phyloP scores from a whole-genome alignment of 2,113 vertebrate genomes.

The Gymnobelideus leadbeateri region DNA sequence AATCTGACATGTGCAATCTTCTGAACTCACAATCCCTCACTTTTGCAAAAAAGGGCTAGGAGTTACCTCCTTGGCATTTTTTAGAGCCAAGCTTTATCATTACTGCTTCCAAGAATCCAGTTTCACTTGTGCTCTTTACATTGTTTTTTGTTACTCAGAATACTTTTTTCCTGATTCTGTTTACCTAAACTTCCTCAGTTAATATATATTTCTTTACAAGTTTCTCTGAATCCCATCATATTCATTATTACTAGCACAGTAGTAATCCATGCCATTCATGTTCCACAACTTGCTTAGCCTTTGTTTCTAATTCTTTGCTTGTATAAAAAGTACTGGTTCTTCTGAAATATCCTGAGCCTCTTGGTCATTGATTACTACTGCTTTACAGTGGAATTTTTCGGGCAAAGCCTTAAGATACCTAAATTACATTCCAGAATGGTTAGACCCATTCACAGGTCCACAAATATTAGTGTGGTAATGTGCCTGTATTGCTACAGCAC shows the following conservation, averaged over 20 bases:
- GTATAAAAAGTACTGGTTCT: neutral
- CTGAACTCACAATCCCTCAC: neutral
- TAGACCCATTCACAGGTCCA: neutral
- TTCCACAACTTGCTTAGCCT: neutral
- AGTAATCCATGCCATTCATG: neutral
- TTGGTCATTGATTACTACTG: neutral
- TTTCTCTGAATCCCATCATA: neutral
- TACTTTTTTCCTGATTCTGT: neutral
- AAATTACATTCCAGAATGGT: neutral
- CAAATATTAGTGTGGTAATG: neutral
- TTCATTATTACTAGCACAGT: neutral
- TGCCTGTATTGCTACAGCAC: neutral
- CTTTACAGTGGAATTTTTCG: neutral
- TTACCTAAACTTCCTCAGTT: neutral
- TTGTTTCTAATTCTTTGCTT: neutral
- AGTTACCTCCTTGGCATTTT: neutral
- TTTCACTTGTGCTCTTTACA: neutral
- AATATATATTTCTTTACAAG: neutral
- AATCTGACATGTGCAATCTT: neutral
- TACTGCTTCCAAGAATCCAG: neutral
- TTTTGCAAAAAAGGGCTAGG: neutral
- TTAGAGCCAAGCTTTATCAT: neutral
- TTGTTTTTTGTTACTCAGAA: neutral
- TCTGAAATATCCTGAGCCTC: neutral
- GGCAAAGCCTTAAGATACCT: neutral